These are phyloP conservation scores for Festucalex cinctus DNA, from an alignment of 2,113 vertebrate species.

Conservation along the genomic window DNA sequence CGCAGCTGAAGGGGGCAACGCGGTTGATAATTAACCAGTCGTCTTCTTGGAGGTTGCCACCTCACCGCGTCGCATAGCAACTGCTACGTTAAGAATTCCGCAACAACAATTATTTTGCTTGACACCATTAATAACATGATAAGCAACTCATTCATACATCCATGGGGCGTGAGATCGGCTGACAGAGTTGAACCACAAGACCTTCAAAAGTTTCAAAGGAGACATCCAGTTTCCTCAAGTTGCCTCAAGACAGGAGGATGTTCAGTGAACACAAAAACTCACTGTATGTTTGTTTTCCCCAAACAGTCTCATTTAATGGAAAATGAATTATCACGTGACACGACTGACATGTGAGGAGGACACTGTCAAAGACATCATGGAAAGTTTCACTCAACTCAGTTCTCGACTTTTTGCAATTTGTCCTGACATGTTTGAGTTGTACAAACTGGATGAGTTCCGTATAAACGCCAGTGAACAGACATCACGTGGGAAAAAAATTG, in stretches of 20 bases:
- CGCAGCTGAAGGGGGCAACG: constrained; percentile 1
- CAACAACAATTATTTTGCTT: background rate
- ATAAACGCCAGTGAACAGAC: constrained; percentile 17
- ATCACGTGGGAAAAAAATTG: constrained; percentile 30
- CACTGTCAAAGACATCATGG: constrained; percentile 36
- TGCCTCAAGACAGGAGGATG: no score
- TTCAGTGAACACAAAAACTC: no score
- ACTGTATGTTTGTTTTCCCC: background rate
- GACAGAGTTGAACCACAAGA: constrained; percentile 50
- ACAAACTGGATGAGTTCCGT: constrained; percentile 17
- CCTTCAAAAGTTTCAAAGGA: constrained; percentile 29
- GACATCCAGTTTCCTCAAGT: constrained; percentile 44
- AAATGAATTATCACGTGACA: background rate
- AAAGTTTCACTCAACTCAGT: constrained; percentile 37
- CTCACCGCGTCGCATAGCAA: constrained; percentile 18
- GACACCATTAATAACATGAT: constrained; percentile 30
- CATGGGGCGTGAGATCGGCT: constrained; percentile 19
- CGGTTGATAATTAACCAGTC: constrained; percentile 49
- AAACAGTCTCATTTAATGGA: no score
- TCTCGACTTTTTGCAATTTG: constrained; percentile 18
- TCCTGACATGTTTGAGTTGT: constrained; percentile 51
- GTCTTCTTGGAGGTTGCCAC: constrained; percentile 19
- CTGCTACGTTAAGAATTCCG: constrained; percentile 46
- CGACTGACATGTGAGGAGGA: constrained; percentile 4
- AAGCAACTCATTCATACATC: constrained; percentile 23